Evolutionary conservation across 2,888 invertebrate genomes (phyloP), one percentile per base, ranked within the genome.

Genomic region (Callosobruchus maculatus): DNA sequence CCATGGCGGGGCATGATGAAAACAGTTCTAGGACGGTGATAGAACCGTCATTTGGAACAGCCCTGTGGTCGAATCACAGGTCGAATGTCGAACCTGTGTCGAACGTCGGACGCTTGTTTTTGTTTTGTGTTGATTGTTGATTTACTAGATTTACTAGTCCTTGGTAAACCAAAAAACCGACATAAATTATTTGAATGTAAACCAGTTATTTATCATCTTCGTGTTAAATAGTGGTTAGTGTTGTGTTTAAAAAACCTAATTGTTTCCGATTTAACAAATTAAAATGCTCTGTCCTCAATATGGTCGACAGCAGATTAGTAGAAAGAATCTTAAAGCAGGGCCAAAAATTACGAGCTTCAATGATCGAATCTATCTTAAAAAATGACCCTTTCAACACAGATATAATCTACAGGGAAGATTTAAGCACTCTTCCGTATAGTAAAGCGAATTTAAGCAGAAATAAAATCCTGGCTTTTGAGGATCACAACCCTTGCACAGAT

Each of bases 361-460:
- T 87, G 85, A 83, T 87, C n/a, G 82, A 85, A 80, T 82, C 86
- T 76, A 86, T 87, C 81, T 80, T 87, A 74, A 84, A 83, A 78
- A 83, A 86, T 75, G 86, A 87, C 77, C 86, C 86, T 21, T 84
- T 84, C 72, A 83, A 82, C 80, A 78, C 77, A 68, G 83, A 85
- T 72, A 75, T 81, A 67, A 72, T 83, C 49, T 78, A 77, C 73
- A 78, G 75, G 70, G 80, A 79, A 71, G 77, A 78, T 22, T 78
- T 77, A 75, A 78, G 78, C 68, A 80, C 80, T 9, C 80, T 80
- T 13, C 30, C 22, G 20, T 71, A 70, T 21, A 73, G 72, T 70
- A 78, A 74, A 68, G 68, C 70, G 31, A 74, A 75, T 20, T n/a
- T 72, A 66, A 68, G 20, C 20, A 66, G 71, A 20, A 49, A 21